Evolutionary conservation across 2,888 invertebrate species (phyloP).

Genomic region (Barypeithes pellucidus): DNA sequence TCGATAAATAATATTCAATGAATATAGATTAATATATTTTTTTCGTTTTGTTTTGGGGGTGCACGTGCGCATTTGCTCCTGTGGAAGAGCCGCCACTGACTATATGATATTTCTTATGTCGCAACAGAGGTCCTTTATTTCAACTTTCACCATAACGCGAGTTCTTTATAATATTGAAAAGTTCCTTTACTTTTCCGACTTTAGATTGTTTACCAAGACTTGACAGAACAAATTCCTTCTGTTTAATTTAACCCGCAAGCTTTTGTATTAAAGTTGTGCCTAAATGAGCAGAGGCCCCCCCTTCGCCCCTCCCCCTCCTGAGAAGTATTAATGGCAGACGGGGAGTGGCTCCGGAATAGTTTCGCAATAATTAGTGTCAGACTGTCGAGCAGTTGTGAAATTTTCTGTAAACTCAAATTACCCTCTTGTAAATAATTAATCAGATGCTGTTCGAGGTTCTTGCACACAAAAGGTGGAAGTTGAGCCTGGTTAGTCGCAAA

Average conservation of each 20-base stretch:
- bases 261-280: conserved; percentile 37
- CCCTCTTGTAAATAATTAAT: conserved; percentile 42
- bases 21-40: too few relatives aligned
- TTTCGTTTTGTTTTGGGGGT: too few relatives aligned
- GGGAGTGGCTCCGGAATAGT: conserved; percentile 29
- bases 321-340: conserved; percentile 35
- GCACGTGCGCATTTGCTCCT: too few relatives aligned
- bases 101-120: too few relatives aligned
- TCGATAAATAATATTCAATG: too few relatives aligned
- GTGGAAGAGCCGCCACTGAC: too few relatives aligned
- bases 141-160: too few relatives aligned
- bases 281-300: conserved; percentile 38
- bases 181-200: not conserved
- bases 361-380: conserved; percentile 45
- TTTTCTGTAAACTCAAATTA: conserved; percentile 31
- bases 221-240: conserved; percentile 47
- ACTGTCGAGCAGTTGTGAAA: conserved; percentile 23
- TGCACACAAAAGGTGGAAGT: conserved; percentile 31
- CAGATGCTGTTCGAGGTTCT: conserved; percentile 26
- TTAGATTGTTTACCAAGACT: conserved; percentile 30
- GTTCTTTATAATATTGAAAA: conserved; percentile 2
- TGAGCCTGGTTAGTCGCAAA: conserved; percentile 29
- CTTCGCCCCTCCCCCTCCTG: not conserved
- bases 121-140: too few relatives aligned
- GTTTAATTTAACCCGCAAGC: conserved; percentile 39